A percentile compares a stretch with the other conserved stretches of the same genome.
These are phyloP conservation scores for Lithophane leautieri DNA, from an alignment of 2,888 invertebrate species.

Conservation along the genomic window DNA sequence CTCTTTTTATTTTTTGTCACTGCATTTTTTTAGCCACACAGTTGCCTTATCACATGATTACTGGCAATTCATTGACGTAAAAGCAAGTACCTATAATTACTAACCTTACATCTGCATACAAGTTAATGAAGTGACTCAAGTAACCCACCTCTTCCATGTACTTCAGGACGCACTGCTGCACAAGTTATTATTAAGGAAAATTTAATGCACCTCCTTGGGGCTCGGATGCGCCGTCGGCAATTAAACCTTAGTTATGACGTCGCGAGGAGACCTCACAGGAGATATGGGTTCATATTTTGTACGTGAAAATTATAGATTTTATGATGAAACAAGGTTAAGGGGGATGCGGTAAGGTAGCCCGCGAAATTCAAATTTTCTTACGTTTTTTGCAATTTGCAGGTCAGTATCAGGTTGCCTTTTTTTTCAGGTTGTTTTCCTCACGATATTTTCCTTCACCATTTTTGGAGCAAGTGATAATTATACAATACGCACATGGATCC, in stretches of 20 bases:
- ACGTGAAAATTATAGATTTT: neutral
- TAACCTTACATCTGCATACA: conserved; percentile 10
- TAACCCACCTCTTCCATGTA: conserved; percentile 43
- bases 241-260: conserved; percentile 78
- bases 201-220: conserved; percentile 71
- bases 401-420: too few relatives aligned
- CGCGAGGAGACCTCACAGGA: conserved; percentile 44
- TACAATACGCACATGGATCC: too few relatives aligned
- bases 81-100: neutral
- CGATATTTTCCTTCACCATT: too few relatives aligned
- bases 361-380: too few relatives aligned
- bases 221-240: conserved; percentile 71
- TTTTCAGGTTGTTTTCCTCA: too few relatives aligned
- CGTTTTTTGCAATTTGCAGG: too few relatives aligned
- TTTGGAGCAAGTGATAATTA: too few relatives aligned
- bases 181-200: conserved; percentile 70
- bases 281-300: conserved; percentile 24
- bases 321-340: neutral
- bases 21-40: too few relatives aligned
- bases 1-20: too few relatives aligned
- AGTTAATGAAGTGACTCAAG: conserved; percentile 15
- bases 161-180: conserved; percentile 24
- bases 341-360: too few relatives aligned
- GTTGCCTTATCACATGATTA: too few relatives aligned
- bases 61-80: neutral